Evolutionary conservation across 2,113 vertebrate genomes (phyloP), one percentile per base, ranked within the genome.

Genomic region (Clarias gariepinus): DNA sequence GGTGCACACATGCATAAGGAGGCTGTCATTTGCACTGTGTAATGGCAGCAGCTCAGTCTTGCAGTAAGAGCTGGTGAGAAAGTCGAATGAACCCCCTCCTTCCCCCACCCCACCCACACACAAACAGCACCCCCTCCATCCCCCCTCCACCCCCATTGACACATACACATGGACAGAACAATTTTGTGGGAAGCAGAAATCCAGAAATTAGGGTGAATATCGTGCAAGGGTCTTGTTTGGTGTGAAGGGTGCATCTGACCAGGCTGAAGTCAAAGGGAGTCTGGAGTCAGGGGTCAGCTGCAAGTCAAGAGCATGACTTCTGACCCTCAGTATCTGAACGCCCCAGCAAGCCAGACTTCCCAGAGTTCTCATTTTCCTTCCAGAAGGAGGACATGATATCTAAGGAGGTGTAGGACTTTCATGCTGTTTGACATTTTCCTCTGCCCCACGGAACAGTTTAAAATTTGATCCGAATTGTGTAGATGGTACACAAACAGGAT

Each of bases 1-100:
- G 30, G 78, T 61, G 57, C 87, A 93, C 93, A 94, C 94, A 94
- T 94, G 92, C 94, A 94, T 94, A 94, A 95, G 93, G 91, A 94
- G 80, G 92, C 93, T 95, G 94, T 94, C 95, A 94, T 90, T 73
- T 76, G 84, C 66, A 91, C 66, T 90, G 91, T 88, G 90, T 93
- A 90, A 94, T 95, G 88, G 93, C 95, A 95, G 93, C 91, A 30
- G 82, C 86, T 82, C 90, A 91, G 92, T 91, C 90, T 94, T 90
- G 90, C 90, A 84, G 91, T n/a, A 57, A 90, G 89, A 92, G 92
- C 53, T 79, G 77, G 77, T 79, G 77, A 79, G 74, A 55, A 77
- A 79, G 77, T 79, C 9, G 53, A 79, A 79, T 79, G 19, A 33
- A 15, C 15, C 76, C 25, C 47, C 47, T 12, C 25, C 19, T 33